Base-by-base conservation (phyloP, 2,888 invertebrate genomes). In the Cantharis nigra region DNA sequence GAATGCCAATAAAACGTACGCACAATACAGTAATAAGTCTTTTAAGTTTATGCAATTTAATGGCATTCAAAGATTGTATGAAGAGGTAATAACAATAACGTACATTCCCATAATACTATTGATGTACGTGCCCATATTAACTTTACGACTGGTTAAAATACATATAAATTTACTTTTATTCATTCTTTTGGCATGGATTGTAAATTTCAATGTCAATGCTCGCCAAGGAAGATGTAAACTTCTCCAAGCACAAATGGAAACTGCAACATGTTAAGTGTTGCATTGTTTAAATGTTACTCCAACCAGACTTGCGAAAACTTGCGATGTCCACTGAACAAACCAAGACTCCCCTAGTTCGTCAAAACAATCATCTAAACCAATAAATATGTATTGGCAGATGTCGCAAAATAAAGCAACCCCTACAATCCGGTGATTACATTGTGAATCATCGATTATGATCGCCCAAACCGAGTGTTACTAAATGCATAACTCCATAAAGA, bases 61-160 rank as follows among this genome's bases (percentile, higher is more conserved):
- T 75, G 73, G 73, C 73, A 78, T 75, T 26, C 65, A 69, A 23
- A 65, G 73, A 75, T 30, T 73, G 71, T 69, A 75, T 65, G 72
- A 72, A 75, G 70, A 75, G 70, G 78, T 72, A 76, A 78, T 78
- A 70, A 78, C 69, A 69, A 75, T 72, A 78, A 78, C 69, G 72
- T 73, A 71, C 70, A 71, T 49, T 49, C 49, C 49, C 23, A 64
- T 74, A 77, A 77, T 74, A 71, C 72, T 18, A 67, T 76, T 83
- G 80, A 81, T 83, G 80, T 81, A 81, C 80, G 80, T 75, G 80
- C 77, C 80, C 77, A 78, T 80, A 82, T 82, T 81, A 81, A 80
- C 79, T 83, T 83, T 81, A 83, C 81, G 78, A 78, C 80, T 78
- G 79, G 81, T 81, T 81, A 81, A 81, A 80, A 81, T 81, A 81